Conservation (phyloP, 92 coral and sea anemone genomes). For the Bergia sp. region DNA sequence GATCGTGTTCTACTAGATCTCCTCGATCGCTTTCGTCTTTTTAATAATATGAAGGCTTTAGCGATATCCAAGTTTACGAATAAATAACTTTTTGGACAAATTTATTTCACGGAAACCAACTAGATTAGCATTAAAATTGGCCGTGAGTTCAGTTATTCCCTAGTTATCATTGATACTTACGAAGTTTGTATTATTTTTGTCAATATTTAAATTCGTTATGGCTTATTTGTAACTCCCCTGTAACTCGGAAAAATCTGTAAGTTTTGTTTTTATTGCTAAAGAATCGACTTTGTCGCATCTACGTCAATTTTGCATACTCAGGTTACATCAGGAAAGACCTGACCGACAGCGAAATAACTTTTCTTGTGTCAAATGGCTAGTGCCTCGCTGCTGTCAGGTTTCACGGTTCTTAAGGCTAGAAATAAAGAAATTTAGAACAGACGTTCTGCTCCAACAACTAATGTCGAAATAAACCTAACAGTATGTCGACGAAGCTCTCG, state of each 20-base stretch:
- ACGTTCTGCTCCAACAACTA: not conserved
- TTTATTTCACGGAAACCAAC: not conserved
- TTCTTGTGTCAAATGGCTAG: not conserved
- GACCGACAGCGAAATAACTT: not conserved
- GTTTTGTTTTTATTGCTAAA: no score
- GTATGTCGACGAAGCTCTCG: not conserved
- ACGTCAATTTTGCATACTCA: not conserved
- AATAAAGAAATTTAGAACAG: not conserved
- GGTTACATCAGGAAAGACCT: not conserved
- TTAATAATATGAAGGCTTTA: not conserved
- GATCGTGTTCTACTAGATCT: not conserved
- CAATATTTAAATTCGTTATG: not conserved
- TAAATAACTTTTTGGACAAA: no score
- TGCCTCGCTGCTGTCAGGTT: not conserved
- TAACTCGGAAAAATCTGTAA: not conserved
- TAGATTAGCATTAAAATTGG: not conserved
- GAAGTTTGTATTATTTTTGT: no score
- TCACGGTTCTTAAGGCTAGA: not conserved
- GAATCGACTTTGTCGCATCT: not conserved
- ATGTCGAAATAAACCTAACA: not conserved
- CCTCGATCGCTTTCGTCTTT: not conserved
- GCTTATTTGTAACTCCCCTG: not conserved
- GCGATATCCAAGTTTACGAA: not conserved
- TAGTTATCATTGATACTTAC: not conserved
- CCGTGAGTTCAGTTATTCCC: not conserved